These are phyloP conservation scores for Diaphora mendica DNA, from an alignment of 2,888 invertebrate species.

Conservation along the genomic window DNA sequence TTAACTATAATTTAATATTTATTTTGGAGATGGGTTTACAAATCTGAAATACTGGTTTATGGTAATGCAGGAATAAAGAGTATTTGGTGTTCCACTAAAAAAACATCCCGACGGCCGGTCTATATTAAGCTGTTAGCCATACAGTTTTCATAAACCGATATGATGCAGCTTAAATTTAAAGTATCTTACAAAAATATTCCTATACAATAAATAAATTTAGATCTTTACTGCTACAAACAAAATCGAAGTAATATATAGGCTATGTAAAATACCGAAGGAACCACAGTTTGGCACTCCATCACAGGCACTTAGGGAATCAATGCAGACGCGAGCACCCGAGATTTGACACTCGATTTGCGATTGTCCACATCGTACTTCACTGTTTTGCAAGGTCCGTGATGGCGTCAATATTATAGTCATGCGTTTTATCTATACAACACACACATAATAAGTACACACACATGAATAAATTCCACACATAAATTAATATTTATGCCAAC, in stretches of 20 bases:
- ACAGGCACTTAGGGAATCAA: constrained; percentile 72
- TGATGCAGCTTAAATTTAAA: neutral
- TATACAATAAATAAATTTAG: neutral
- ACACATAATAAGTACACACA: neutral
- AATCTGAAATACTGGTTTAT: neutral
- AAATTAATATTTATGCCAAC: no score
- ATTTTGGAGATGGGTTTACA: neutral
- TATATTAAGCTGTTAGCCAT: neutral
- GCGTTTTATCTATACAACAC: constrained; percentile 59
- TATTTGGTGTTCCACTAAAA: neutral
- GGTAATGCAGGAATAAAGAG: neutral
- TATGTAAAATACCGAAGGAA: constrained; percentile 62
- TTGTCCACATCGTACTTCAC: constrained; percentile 53
- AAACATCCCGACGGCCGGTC: neutral
- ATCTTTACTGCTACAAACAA: neutral
- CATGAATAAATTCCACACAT: no score
- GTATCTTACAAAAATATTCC: neutral
- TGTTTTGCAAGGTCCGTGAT: constrained; percentile 59
- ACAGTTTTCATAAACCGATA: neutral
- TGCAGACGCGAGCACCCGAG: constrained; percentile 72
- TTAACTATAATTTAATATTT: no score
- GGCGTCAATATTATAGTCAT: constrained; percentile 74
- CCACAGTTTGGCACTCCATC: constrained; percentile 81
- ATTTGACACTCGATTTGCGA: constrained; percentile 75
- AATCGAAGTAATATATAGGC: neutral